Evolutionary conservation across 1,140 invertebrate species (phyloP).

Genomic region (Hestina assimilis): DNA sequence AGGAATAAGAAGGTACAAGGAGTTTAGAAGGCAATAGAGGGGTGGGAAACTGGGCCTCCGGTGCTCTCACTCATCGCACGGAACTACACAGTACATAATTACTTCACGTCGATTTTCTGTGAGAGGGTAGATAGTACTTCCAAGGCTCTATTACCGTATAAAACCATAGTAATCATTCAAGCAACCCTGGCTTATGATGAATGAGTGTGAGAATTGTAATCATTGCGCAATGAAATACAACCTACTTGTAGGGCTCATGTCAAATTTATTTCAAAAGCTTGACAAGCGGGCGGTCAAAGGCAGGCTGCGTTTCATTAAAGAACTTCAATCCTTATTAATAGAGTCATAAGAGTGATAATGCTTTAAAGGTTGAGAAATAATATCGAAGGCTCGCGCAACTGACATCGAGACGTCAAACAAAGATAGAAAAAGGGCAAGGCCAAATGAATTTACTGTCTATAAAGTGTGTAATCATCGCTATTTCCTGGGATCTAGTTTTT

Average conservation of each 20-base stretch:
- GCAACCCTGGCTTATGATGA: no score
- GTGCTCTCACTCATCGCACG: no score
- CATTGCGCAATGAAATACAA: neutral
- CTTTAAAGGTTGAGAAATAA: neutral
- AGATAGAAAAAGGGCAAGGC: slow-evolving; percentile 29
- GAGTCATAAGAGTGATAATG: neutral
- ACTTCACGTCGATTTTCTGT: no score
- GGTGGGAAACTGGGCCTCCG: no score
- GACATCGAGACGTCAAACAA: slow-evolving; percentile 28
- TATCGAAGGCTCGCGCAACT: slow-evolving; percentile 8
- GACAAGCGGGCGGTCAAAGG: slow-evolving; percentile 18
- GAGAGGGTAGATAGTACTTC: no score
- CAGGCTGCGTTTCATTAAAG: no score
- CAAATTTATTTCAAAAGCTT: slow-evolving; percentile 30
- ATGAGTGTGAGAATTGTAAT: slow-evolving; percentile 1
- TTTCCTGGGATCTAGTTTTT: neutral
- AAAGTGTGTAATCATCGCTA: neutral
- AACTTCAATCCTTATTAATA: neutral
- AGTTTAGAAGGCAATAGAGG: no score
- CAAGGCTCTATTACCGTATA: no score
- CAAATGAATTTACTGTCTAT: slow-evolving; percentile 15
- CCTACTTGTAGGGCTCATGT: slow-evolving; percentile 17
- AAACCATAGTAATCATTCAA: no score
- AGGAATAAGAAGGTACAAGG: no score
- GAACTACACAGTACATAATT: no score